Evolutionary conservation across 2,113 vertebrate species (phyloP).

Genomic region (Podarcis cretensis): DNA sequence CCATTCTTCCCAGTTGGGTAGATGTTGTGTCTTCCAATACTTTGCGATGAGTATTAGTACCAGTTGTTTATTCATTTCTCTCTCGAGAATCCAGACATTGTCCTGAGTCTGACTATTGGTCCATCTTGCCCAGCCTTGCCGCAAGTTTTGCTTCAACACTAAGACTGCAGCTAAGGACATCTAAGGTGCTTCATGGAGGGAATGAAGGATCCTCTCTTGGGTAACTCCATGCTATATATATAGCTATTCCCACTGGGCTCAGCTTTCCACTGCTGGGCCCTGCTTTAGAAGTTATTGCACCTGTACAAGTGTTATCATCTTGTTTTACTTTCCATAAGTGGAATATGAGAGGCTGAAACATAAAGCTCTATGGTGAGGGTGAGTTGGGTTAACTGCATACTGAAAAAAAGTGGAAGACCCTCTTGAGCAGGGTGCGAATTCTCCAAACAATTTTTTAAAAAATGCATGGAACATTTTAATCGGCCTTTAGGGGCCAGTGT

Average conservation of each 20-base stretch:
- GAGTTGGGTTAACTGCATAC: no score
- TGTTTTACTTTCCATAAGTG: not conserved
- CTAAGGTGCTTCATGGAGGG: accelerated
- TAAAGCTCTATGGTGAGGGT: not conserved
- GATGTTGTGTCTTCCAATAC: no score
- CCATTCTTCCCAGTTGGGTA: no score
- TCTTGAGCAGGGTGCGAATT: no score
- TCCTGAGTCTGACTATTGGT: no score
- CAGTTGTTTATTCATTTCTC: not conserved
- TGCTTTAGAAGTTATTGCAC: not conserved
- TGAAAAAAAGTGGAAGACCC: no score
- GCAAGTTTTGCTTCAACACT: no score
- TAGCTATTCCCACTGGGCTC: not conserved
- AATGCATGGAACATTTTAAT: not conserved
- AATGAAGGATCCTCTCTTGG: not conserved
- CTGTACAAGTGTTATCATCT: not conserved
- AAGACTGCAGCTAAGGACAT: not conserved
- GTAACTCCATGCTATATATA: not conserved
- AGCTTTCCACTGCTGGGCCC: not conserved
- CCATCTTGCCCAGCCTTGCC: no score
- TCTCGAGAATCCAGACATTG: not conserved
- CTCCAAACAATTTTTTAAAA: not conserved
- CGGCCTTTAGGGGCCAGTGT: not conserved
- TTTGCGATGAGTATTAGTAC: no score
- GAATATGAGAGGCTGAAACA: not conserved